These are phyloP conservation scores for Trichonephila inaurata DNA, from an alignment of 1,140 invertebrate species.

Conservation along the genomic window DNA sequence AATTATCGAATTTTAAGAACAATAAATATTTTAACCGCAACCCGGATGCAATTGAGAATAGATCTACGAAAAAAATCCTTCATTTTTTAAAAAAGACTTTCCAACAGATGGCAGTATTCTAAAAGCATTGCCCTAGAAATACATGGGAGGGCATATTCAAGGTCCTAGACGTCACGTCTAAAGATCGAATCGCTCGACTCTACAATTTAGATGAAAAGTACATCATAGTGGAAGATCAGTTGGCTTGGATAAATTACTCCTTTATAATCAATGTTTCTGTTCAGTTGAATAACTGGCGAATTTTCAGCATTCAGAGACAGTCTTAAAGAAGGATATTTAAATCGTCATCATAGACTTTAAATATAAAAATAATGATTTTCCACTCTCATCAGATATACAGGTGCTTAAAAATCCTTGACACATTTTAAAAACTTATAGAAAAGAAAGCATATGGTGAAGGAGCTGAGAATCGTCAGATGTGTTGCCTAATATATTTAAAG, in stretches of 20 bases:
- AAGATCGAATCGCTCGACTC: not conserved
- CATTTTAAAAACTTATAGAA: too few relatives aligned
- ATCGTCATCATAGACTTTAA: too few relatives aligned
- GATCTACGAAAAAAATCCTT: not conserved
- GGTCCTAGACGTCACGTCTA: not conserved
- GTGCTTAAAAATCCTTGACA: too few relatives aligned
- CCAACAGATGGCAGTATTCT: not conserved
- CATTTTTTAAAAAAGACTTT: not conserved
- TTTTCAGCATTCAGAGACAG: not conserved
- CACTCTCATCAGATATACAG: too few relatives aligned
- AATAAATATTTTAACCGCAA: not conserved
- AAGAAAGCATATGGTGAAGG: too few relatives aligned
- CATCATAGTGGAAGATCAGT: not conserved
- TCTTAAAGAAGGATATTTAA: not conserved
- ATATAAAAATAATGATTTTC: too few relatives aligned
- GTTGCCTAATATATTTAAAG: too few relatives aligned
- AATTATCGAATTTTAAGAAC: not conserved
- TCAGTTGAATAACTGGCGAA: not conserved
- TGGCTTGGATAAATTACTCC: conserved; percentile 9
- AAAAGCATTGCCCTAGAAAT: not conserved
- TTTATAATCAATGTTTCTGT: conserved; percentile 5
- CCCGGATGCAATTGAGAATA: not conserved
- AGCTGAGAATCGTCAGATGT: too few relatives aligned
- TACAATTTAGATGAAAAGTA: not conserved
- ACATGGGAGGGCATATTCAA: conserved; percentile 3